Percentiles rank a stretch among this genome's conserved stretches.
Evolutionary conservation across 2,113 vertebrate species (phyloP).

Genomic region (Paratilapia polleni): DNA sequence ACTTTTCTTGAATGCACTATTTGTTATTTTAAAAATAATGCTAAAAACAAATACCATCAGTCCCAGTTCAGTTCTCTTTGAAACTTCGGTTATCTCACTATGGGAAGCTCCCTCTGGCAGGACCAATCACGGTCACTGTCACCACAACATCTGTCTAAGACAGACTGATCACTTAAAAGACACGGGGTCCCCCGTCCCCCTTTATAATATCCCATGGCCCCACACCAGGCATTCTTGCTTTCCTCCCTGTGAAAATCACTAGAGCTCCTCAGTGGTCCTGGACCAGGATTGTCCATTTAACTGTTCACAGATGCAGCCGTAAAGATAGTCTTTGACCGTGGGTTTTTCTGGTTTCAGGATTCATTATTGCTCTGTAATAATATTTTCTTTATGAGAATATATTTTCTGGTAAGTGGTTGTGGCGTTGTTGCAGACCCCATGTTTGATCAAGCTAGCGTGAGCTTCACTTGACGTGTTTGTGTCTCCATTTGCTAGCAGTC

Average conservation of each 20-base stretch:
- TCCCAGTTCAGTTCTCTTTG: no score
- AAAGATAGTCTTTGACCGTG: not conserved
- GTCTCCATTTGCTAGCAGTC: not conserved
- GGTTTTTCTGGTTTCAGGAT: not conserved
- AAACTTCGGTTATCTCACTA: no score
- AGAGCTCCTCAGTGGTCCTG: not conserved
- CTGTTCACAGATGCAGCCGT: not conserved
- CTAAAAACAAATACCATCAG: no score
- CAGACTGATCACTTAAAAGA: no score
- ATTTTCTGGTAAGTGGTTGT: not conserved
- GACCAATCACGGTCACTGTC: no score
- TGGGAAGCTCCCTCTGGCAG: no score
- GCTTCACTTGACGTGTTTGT: not conserved
- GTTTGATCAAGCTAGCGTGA: not conserved
- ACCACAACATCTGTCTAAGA: no score
- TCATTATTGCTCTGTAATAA: rapidly evolving
- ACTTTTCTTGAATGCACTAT: no score
- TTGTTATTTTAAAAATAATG: no score
- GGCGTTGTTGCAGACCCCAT: no score
- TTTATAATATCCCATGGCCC: not conserved
- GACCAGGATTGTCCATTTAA: not conserved
- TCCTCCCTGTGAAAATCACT: not conserved
- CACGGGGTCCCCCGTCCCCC: no score
- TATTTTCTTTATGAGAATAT: not conserved
- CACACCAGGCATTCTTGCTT: not conserved